phyloP scores from a whole-genome alignment of 2,888 invertebrate genomes.

The Smittia sp. region DNA sequence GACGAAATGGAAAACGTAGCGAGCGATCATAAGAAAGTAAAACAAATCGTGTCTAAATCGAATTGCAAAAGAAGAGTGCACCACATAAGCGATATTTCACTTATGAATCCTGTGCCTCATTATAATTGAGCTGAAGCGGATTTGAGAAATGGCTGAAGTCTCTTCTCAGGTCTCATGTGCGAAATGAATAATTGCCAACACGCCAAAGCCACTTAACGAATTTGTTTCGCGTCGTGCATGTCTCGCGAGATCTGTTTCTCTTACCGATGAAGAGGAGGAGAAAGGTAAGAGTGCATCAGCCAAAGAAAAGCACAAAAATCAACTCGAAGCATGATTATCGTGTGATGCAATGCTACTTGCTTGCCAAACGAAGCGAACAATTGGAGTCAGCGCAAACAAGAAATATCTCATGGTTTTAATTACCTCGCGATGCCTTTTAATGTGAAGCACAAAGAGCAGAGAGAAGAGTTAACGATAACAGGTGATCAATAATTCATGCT shows the following conservation, averaged over 20 bases:
- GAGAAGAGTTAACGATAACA: constrained; percentile 31
- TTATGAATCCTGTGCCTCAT: constrained; percentile 20
- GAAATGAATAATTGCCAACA: constrained; percentile 36
- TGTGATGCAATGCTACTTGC: neutral
- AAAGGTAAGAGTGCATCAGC: constrained; percentile 14
- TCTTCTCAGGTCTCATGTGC: constrained; percentile 10
- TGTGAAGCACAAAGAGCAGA: constrained; percentile 18
- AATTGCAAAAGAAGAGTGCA: neutral
- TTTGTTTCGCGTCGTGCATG: constrained; percentile 9
- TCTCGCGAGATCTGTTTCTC: neutral
- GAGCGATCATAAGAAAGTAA: neutral
- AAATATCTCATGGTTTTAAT: constrained; percentile 35
- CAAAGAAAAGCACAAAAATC: neutral
- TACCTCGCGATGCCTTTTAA: constrained; percentile 13
- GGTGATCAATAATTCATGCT: constrained; percentile 41
- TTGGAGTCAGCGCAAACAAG: neutral
- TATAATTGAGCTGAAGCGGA: constrained; percentile 26
- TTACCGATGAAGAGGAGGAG: neutral
- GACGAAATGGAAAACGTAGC: constrained; percentile 23
- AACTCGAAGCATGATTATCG: neutral
- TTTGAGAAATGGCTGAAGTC: neutral
- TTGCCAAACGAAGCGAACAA: neutral
- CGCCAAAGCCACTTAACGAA: constrained; percentile 18
- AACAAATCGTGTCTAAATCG: constrained; percentile 31
- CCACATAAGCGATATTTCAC: constrained; percentile 27